Conservation (phyloP, 2,113 vertebrate genomes). For the Uria aalge region DNA sequence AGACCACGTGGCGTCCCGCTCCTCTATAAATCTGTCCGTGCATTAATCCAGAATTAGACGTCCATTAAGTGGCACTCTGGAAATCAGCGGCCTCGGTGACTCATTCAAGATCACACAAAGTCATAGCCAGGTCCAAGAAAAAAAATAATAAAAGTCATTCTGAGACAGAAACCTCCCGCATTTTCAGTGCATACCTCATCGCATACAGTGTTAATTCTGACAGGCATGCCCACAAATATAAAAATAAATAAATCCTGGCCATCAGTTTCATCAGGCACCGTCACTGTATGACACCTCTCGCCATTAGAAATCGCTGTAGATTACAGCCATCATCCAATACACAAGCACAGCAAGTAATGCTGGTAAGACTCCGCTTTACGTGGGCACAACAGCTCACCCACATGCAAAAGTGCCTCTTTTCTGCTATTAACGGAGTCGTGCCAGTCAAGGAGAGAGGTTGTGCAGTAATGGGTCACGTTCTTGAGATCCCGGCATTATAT, state of each 20-base stretch:
- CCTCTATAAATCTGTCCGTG: not conserved
- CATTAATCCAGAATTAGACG: not conserved
- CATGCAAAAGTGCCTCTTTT: rapidly evolving
- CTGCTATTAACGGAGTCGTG: rapidly evolving
- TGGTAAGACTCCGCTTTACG: not conserved
- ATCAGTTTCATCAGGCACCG: not conserved
- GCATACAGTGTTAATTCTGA: not conserved
- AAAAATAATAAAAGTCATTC: not conserved
- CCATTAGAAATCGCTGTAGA: not conserved
- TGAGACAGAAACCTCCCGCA: not conserved
- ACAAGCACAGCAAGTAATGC: not conserved
- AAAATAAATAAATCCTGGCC: not conserved
- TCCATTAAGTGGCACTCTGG: not conserved
- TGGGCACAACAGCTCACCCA: not conserved
- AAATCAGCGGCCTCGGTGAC: not conserved
- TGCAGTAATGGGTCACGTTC: not conserved
- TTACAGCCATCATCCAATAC: not conserved
- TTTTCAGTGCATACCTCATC: not conserved
- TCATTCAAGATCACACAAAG: not conserved
- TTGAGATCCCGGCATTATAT: not conserved
- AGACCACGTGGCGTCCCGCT: not conserved
- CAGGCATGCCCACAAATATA: not conserved
- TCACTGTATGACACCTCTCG: not conserved
- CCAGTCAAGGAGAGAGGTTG: not conserved
- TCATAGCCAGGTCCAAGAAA: not conserved